Evolutionary conservation across 1,140 invertebrate species (phyloP).

Genomic region (Trissolcus basalis): DNA sequence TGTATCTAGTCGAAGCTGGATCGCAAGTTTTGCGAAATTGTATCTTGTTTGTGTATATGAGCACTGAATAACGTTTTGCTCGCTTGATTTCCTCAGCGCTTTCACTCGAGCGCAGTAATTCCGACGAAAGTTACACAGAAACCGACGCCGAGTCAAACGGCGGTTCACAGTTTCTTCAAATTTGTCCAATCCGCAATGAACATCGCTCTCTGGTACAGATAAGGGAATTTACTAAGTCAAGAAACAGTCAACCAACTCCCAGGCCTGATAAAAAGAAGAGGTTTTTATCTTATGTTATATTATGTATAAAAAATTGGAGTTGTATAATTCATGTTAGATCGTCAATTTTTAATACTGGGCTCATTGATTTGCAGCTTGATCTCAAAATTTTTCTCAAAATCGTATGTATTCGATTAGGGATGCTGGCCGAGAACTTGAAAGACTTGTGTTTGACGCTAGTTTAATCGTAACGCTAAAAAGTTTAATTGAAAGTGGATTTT

Average conservation of each 20-base stretch:
- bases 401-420: slow-evolving; percentile 28
- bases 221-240: slow-evolving; percentile 68
- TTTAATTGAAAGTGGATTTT: background rate
- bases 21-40: too few species aligned
- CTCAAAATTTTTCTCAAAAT: slow-evolving; percentile 27
- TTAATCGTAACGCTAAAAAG: background rate
- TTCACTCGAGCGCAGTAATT: slow-evolving; percentile 63
- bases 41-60: too few species aligned
- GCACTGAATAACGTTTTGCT: background rate
- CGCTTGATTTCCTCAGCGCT: slow-evolving; percentile 52
- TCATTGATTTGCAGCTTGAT: slow-evolving; percentile 44
- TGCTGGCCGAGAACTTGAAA: background rate
- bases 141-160: slow-evolving; percentile 50
- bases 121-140: slow-evolving; percentile 44
- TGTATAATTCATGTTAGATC: too few species aligned
- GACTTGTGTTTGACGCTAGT: slow-evolving; percentile 9
- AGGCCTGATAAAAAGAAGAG: slow-evolving; percentile 56
- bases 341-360: background rate
- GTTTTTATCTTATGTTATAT: slow-evolving; percentile 42
- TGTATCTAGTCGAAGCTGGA: background rate
- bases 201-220: slow-evolving; percentile 67
- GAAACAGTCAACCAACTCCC: slow-evolving; percentile 53
- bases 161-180: slow-evolving; percentile 61
- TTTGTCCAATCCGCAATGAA: slow-evolving; percentile 66
- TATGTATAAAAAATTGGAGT: too few species aligned